Conservation (phyloP, 2,113 vertebrate species). For the Heliornis fulica region DNA sequence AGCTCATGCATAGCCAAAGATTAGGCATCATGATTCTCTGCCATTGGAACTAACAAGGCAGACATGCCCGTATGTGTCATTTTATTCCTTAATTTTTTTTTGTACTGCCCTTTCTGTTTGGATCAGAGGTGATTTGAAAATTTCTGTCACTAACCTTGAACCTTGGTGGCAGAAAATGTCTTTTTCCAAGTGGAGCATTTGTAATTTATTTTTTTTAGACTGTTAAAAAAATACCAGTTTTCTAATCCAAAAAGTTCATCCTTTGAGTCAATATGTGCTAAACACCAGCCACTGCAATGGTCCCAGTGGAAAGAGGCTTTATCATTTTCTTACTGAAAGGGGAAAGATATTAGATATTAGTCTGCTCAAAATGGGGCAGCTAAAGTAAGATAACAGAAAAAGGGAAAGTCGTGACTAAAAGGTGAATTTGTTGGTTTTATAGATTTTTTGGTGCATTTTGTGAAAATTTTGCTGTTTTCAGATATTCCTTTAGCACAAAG, state of each 20-base stretch:
- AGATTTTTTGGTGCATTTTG: background rate
- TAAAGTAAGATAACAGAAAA: background rate
- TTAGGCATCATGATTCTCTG: background rate
- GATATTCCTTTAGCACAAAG: background rate
- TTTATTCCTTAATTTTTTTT: background rate
- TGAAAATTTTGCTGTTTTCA: background rate
- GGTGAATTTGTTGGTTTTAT: background rate
- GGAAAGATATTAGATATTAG: background rate
- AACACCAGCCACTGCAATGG: background rate
- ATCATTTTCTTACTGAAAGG: background rate
- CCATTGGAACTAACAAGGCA: background rate
- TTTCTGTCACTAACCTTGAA: background rate
- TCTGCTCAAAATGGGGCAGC: background rate
- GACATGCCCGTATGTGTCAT: background rate
- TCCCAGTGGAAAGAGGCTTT: background rate
- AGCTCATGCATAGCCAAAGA: constrained; percentile 22
- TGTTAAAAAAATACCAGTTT: background rate
- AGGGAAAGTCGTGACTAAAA: background rate
- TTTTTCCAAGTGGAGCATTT: background rate
- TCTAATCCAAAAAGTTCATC: background rate
- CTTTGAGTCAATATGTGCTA: background rate
- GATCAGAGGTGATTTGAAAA: background rate
- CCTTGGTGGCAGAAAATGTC: background rate
- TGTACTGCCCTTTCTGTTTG: background rate
- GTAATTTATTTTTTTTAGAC: accelerated